Conservation (phyloP, 2,888 invertebrate species). For the Blera fallax region DNA sequence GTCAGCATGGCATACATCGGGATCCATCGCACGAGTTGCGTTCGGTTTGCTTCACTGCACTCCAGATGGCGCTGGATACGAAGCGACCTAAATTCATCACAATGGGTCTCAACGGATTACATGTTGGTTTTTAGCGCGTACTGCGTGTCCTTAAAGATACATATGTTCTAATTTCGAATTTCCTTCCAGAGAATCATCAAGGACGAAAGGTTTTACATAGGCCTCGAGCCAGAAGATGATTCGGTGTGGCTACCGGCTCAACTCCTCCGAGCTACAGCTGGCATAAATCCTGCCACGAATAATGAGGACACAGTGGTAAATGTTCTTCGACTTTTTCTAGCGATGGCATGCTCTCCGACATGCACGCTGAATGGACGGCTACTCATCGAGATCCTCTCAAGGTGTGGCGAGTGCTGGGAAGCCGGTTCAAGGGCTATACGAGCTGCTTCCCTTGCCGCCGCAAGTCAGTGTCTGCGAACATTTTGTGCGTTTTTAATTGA, state of each 20-base stretch:
- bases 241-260: conserved; percentile 96
- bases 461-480: conserved; percentile 93
- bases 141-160: neutral
- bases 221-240: conserved; percentile 95
- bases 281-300: conserved; percentile 84
- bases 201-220: conserved; percentile 95
- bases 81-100: conserved; percentile 92
- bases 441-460: conserved; percentile 94
- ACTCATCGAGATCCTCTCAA: conserved; percentile 92
- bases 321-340: conserved; percentile 88
- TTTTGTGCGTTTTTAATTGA: conserved; percentile 90
- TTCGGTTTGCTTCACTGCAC: conserved; percentile 91
- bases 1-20: conserved; percentile 89
- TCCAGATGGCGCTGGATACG: conserved; percentile 94
- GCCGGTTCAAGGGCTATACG: conserved; percentile 90
- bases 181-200: conserved; percentile 90
- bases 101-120: conserved; percentile 92
- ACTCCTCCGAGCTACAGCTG: conserved; percentile 90
- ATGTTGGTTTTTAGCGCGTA: conserved; percentile 85
- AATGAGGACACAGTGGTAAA: conserved; percentile 92
- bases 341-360: conserved; percentile 93
- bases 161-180: neutral
- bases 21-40: conserved; percentile 92
- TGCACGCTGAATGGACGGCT: conserved; percentile 95
- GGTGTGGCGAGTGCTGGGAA: conserved; percentile 92